A percentile compares a stretch with the other conserved stretches of the same genome.
Conservation (phyloP, 23 tunicate species). For the Ascidia mentula region DNA sequence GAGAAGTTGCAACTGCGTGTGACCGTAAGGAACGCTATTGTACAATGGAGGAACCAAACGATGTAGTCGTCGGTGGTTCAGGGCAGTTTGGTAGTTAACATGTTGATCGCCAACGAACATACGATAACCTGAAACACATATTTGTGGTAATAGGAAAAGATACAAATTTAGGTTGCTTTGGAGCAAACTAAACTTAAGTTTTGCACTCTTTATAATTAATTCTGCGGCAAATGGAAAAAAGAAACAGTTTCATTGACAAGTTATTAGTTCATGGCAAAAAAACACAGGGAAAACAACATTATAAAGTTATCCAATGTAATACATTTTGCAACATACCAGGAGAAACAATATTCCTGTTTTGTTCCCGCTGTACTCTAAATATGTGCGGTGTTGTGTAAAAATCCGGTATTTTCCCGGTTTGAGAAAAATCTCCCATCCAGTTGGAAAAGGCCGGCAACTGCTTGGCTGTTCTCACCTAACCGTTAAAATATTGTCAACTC, state of each 20-base stretch:
- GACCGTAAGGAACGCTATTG: slow-evolving; percentile 43
- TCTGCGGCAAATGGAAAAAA: too few relatives aligned
- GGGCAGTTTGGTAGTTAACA: slow-evolving; percentile 67
- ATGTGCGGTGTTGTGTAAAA: slow-evolving; percentile 62
- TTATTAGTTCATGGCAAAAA: too few relatives aligned
- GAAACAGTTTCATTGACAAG: too few relatives aligned
- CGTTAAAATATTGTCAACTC: too few relatives aligned
- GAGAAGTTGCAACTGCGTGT: slow-evolving; percentile 62
- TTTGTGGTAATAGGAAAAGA: too few relatives aligned
- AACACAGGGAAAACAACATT: too few relatives aligned
- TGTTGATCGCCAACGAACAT: slow-evolving; percentile 49
- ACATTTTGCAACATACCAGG: slow-evolving; percentile 72
- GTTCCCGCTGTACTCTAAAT: background rate
- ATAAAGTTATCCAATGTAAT: too few relatives aligned
- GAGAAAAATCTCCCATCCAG: slow-evolving; percentile 31
- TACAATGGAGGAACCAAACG: slow-evolving; percentile 67
- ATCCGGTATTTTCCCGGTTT: slow-evolving; percentile 47
- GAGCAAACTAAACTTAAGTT: too few relatives aligned
- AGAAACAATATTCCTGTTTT: slow-evolving; percentile 52
- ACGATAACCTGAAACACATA: slow-evolving; percentile 45
- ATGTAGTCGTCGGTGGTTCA: slow-evolving; percentile 33
- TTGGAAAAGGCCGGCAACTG: slow-evolving; percentile 59
- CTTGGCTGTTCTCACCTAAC: slow-evolving; percentile 49
- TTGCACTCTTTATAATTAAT: too few relatives aligned
- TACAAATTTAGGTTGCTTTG: too few relatives aligned